Base-by-base conservation (phyloP, 2,888 invertebrate species). In the Brenthis daphne region DNA sequence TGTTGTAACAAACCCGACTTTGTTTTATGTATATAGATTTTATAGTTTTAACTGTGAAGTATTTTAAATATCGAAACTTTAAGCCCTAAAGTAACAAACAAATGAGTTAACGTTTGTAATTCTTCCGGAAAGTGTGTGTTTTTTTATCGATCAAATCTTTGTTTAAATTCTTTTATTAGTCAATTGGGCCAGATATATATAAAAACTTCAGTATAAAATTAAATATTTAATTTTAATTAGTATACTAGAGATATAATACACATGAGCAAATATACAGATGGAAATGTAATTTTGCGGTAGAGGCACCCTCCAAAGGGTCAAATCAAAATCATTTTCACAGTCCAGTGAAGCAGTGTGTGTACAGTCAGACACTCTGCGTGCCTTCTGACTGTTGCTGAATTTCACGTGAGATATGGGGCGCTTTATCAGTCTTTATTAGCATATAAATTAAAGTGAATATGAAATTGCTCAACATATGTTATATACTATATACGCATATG, bases 261-360 rank as follows among this genome's bases (percentile, higher is more conserved):
- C 75, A 82, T 82, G 82, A 76, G 75, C 80, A 82, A 79, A 82
- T 85, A 82, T 84, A 85, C 87, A 86, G 87, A 88, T 90, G 86
- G 88, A 89, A 91, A 90, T 89, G 90, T 92, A 90, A 92, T 92
- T 91, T 91, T 90, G 91, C 86, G 90, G 90, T 87, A 80, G 83
- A 85, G 78, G 84, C 85, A 79, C 86, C 89, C 89, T 89, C 87
- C 90, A 92, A 92, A 92, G 90, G 89, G 89, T 90, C 90, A 92
- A 91, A 92, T 91, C 90, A 90, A 92, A 92, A 92, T 90, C 90
- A 92, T 92, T 92, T 91, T 91, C 91, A 91, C 92, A 91, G 89
- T 86, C 89, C 90, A 91, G 84, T 87, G 90, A 84, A 87, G 84
- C 85, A 80, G 79, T 79, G 81, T 83, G 80, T 80, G 79, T 84